phyloP scores from a whole-genome alignment of 2,797 vertebrate species.

The Lagocephalus sceleratus region DNA sequence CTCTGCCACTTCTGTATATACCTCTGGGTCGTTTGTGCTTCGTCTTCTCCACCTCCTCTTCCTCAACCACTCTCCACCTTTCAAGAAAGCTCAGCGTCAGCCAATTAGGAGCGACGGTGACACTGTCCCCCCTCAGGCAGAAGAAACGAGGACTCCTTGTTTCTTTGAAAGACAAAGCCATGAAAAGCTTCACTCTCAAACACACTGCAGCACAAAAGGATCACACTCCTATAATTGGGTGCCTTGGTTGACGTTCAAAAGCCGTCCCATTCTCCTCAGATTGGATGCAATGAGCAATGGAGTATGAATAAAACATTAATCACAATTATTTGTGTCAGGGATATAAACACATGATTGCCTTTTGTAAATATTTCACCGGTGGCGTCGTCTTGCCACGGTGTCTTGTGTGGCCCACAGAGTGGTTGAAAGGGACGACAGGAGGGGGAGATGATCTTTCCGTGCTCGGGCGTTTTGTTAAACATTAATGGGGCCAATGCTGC shows the following conservation, averaged over 20 bases:
- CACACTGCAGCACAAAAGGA: conserved; percentile 46
- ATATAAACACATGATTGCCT: conserved; percentile 67
- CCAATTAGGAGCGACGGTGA: conserved; percentile 58
- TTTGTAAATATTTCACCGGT: conserved; percentile 66
- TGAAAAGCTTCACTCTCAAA: conserved; percentile 51
- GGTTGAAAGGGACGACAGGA: conserved; percentile 44
- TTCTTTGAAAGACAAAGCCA: conserved; percentile 53
- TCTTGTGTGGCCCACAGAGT: conserved; percentile 40
- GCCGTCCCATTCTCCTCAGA: conserved; percentile 37
- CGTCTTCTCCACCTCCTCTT: conserved; percentile 28
- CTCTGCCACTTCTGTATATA: conserved; percentile 29
- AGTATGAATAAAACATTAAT: conserved; percentile 69
- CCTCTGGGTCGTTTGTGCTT: conserved; percentile 20
- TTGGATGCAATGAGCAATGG: conserved; percentile 60
- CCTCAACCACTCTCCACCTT: conserved; percentile 24
- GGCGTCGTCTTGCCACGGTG: conserved; percentile 32
- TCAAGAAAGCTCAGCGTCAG: conserved; percentile 50
- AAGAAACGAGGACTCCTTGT: conserved; percentile 40
- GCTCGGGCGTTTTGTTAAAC: conserved; percentile 61
- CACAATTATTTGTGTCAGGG: conserved; percentile 60
- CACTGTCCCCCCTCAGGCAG: conserved; percentile 17
- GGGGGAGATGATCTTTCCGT: conserved; percentile 33
- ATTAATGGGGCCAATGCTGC: conserved; percentile 55
- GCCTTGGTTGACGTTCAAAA: conserved; percentile 51
- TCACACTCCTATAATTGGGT: conserved; percentile 64